Percentiles rank a stretch among this genome's conserved stretches.
Evolutionary conservation across 2,888 invertebrate species (phyloP).

Genomic region (Parnassius mnemosyne): DNA sequence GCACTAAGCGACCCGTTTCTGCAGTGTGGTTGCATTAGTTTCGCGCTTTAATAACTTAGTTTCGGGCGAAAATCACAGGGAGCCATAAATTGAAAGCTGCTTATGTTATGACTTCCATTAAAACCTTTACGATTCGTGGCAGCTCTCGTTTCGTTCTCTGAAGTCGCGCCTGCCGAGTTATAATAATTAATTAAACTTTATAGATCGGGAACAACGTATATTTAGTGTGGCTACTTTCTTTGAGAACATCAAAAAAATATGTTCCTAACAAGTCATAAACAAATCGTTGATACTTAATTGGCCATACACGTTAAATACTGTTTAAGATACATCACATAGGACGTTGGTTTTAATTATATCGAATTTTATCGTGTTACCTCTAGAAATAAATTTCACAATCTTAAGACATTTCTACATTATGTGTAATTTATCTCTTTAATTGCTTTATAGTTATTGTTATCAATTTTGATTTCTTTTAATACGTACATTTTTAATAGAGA

Average conservation of each 20-base stretch:
- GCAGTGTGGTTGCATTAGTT: conserved; percentile 40
- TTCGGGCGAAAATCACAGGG: conserved; percentile 34
- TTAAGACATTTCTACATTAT: neutral
- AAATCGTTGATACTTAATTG: neutral
- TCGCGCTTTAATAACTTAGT: conserved; percentile 46
- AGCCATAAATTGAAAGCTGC: conserved; percentile 54
- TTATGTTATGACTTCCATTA: conserved; percentile 52
- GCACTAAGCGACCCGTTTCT: conserved; percentile 14
- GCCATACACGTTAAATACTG: conserved; percentile 2
- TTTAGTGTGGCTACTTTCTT: conserved; percentile 8
- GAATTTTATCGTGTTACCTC: neutral
- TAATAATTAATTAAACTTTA: conserved; percentile 29
- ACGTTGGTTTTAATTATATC: conserved; percentile 4
- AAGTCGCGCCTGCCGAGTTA: conserved; percentile 47
- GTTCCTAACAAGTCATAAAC: neutral
- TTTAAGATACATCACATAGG: conserved; percentile 3
- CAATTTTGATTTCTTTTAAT: conserved; percentile 10
- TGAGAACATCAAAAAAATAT: conserved; percentile 11
- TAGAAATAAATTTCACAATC: too few relatives aligned
- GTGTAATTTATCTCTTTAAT: neutral
- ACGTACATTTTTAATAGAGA: conserved; percentile 3
- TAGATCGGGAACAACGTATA: conserved; percentile 3
- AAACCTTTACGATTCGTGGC: conserved; percentile 53
- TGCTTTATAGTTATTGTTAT: neutral
- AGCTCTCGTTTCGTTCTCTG: conserved; percentile 43